These are phyloP conservation scores for Margarornis squamiger DNA, from an alignment of 2,797 vertebrate species.

Conservation along the genomic window DNA sequence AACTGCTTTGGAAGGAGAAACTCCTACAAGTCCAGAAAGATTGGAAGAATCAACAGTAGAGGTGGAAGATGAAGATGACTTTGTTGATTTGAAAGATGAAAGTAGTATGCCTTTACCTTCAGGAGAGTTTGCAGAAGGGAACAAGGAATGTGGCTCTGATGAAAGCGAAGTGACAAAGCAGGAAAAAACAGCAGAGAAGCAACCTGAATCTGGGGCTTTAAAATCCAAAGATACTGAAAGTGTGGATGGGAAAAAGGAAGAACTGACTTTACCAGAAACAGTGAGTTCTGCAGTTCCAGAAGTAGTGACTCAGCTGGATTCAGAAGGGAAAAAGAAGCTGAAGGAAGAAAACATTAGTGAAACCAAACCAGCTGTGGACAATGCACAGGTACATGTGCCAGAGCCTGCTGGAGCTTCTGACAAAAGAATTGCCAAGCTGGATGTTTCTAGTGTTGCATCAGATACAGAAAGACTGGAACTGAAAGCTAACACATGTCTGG, in stretches of 20 bases:
- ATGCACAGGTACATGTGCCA: neutral
- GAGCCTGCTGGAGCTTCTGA: constrained; percentile 79
- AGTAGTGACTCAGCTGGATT: neutral
- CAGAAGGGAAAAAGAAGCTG: constrained; percentile 7
- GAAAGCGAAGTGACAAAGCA: constrained; percentile 56
- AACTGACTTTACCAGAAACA: neutral
- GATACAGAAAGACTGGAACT: constrained; percentile 93
- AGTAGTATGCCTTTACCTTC: constrained; percentile 11
- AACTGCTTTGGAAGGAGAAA: constrained; percentile 32
- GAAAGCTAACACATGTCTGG: constrained; percentile 74
- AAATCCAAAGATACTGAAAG: constrained; percentile 1
- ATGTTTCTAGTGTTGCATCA: constrained; percentile 93
- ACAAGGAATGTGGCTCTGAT: constrained; percentile 40
- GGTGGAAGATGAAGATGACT: constrained; percentile 74
- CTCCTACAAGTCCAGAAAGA: constrained; percentile 36
- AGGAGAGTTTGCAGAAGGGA: constrained; percentile 49
- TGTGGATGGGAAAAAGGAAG: neutral
- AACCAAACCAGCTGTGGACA: neutral
- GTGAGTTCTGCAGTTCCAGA: neutral
- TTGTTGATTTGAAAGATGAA: constrained; percentile 77
- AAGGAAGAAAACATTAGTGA: constrained; percentile 19
- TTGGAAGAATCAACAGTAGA: constrained; percentile 63
- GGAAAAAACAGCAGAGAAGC: neutral
- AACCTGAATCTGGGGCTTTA: neutral
- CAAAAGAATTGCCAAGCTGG: constrained; percentile 90